Percentiles rank a stretch among this genome's conserved stretches.
Evolutionary conservation across 2,888 invertebrate genomes (phyloP).

Genomic region (Lepidocyrtinus sp.): DNA sequence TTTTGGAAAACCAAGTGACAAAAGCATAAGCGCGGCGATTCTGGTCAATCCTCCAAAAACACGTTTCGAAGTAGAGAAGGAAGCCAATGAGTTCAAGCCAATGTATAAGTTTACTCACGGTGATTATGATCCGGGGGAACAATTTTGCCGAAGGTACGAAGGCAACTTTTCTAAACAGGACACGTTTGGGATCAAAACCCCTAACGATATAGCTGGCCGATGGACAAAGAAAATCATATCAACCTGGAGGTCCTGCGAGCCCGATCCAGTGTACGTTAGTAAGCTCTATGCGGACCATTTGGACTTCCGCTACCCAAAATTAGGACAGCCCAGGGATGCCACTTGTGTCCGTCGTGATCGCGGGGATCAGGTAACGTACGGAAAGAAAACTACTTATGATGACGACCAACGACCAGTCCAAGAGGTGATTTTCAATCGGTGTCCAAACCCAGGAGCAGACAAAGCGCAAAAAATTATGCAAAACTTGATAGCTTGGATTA

Average conservation of each 20-base stretch:
- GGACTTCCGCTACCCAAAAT: constrained; percentile 64
- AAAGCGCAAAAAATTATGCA: constrained; percentile 63
- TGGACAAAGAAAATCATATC: constrained; percentile 61
- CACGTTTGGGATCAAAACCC: constrained; percentile 66
- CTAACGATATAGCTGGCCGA: constrained; percentile 65
- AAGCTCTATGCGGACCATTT: constrained; percentile 67
- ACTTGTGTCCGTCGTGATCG: constrained; percentile 54
- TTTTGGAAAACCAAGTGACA: constrained; percentile 72
- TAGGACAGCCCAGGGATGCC: constrained; percentile 60
- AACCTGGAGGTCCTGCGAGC: constrained; percentile 62
- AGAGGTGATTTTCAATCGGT: constrained; percentile 67
- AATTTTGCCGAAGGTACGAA: constrained; percentile 72
- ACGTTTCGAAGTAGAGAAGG: constrained; percentile 72
- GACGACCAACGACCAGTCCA: constrained; percentile 55
- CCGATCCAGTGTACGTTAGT: constrained; percentile 62
- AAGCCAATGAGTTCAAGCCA: constrained; percentile 73
- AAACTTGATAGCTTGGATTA: constrained; percentile 64
- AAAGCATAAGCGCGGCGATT: constrained; percentile 55
- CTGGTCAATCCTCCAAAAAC: constrained; percentile 73
- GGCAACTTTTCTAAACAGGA: constrained; percentile 55
- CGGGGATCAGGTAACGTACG: constrained; percentile 56
- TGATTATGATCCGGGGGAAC: constrained; percentile 74
- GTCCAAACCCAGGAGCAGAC: constrained; percentile 62
- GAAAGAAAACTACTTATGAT: constrained; percentile 36
- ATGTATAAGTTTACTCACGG: constrained; percentile 74